Conservation (phyloP, 2,113 vertebrate species). For the Aptenodytes forsteri region DNA sequence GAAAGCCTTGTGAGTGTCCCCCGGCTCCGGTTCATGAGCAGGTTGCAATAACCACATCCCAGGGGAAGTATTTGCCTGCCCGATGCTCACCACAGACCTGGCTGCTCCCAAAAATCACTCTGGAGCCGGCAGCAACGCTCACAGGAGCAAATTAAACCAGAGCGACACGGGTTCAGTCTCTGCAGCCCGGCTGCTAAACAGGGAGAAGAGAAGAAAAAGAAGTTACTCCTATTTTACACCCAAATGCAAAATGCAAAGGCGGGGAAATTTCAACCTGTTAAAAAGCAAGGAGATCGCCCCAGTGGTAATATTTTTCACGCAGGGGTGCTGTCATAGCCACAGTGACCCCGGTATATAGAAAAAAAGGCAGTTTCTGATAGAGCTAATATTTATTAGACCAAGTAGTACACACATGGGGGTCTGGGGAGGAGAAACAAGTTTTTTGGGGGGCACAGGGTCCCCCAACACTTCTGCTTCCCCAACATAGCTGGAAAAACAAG, state of each 20-base stretch:
- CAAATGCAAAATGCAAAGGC: no score
- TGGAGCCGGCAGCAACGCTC: background rate
- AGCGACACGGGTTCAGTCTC: fast-evolving
- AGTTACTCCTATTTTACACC: background rate
- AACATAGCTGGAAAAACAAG: background rate
- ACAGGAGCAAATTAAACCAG: background rate
- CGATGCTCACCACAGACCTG: background rate
- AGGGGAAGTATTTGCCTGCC: background rate
- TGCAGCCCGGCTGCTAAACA: background rate
- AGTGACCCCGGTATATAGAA: no score
- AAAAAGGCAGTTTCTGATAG: background rate
- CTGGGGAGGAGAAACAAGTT: background rate
- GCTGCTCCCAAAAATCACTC: background rate
- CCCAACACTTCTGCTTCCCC: background rate
- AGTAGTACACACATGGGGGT: background rate
- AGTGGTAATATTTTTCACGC: background rate
- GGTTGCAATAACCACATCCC: background rate
- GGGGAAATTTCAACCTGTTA: background rate
- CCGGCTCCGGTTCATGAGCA: fast-evolving
- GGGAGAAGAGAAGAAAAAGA: background rate
- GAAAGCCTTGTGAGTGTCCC: background rate
- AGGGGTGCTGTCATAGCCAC: no score
- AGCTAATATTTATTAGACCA: background rate
- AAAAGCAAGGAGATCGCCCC: background rate
- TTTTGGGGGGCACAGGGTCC: background rate